Percentiles rank a stretch among this genome's conserved stretches.
Conservation (phyloP, 2,797 vertebrate species). For the Arctocebus calabarensis region DNA sequence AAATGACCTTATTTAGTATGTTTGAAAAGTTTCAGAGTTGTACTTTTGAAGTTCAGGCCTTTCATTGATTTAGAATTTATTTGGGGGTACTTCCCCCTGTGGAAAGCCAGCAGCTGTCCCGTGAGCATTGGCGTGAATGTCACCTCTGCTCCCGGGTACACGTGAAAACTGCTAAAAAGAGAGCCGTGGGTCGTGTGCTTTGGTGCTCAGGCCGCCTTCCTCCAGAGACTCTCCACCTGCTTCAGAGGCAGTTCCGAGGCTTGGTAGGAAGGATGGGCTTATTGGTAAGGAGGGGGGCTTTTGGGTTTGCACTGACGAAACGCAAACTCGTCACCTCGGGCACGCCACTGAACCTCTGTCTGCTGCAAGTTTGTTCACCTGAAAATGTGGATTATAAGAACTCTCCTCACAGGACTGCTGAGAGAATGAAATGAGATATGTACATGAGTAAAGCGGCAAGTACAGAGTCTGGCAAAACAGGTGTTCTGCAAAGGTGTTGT, state of each 20-base stretch:
- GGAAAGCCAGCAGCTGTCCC: neutral
- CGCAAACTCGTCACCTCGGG: neutral
- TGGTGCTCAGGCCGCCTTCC: neutral
- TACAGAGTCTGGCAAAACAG: neutral
- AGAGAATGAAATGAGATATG: neutral
- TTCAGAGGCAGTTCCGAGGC: neutral
- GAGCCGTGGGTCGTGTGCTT: no score
- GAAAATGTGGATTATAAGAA: neutral
- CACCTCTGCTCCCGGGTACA: neutral
- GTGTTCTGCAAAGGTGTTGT: neutral
- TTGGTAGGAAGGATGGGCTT: neutral
- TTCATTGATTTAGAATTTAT: neutral
- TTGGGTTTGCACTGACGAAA: neutral
- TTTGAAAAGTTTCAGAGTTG: neutral
- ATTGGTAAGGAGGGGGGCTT: neutral
- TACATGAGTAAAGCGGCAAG: neutral
- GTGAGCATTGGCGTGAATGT: fast-evolving
- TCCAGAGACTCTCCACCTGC: neutral
- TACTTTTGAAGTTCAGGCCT: neutral
- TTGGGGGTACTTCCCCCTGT: neutral
- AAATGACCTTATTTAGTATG: neutral
- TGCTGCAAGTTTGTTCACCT: neutral
- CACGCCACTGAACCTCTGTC: neutral
- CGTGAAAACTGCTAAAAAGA: no score
- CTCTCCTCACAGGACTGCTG: neutral